Evolutionary conservation across 2,888 invertebrate species (phyloP).

Genomic region (Conomelus anceps): DNA sequence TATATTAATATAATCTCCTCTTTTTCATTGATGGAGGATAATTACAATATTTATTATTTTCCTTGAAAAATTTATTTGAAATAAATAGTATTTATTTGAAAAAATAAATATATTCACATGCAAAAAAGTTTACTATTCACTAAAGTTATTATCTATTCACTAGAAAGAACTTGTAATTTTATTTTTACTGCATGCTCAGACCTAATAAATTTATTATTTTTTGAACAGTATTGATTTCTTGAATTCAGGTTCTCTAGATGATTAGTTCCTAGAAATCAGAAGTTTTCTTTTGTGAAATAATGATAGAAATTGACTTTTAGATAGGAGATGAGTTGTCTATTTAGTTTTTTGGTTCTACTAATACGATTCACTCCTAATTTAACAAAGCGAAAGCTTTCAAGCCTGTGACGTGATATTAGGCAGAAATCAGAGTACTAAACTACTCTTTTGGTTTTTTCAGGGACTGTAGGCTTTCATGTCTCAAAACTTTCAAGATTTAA

Average conservation of each 20-base stretch:
- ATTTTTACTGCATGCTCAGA: not conserved
- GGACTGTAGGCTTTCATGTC: not conserved
- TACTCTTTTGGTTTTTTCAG: not conserved
- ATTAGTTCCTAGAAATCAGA: not conserved
- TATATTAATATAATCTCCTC: too few relatives aligned
- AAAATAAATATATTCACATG: too few relatives aligned
- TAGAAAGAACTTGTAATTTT: not conserved
- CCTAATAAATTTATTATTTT: not conserved
- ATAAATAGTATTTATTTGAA: too few relatives aligned
- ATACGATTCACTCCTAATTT: not conserved
- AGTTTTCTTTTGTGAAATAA: not conserved
- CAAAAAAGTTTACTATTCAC: too few relatives aligned
- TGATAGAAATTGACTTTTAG: not conserved
- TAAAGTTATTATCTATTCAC: not conserved
- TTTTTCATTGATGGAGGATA: too few relatives aligned
- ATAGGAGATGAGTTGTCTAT: not conserved
- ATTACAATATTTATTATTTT: too few relatives aligned
- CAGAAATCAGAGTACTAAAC: not conserved
- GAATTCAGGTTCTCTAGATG: not conserved
- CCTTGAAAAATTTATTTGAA: too few relatives aligned
- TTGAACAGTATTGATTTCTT: not conserved
- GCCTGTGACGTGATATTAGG: not conserved
- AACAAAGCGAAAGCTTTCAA: not conserved
- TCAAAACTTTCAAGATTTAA: not conserved
- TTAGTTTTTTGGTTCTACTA: not conserved